Conservation (phyloP, 1,140 invertebrate species). For the Neodiprion pinetum region DNA sequence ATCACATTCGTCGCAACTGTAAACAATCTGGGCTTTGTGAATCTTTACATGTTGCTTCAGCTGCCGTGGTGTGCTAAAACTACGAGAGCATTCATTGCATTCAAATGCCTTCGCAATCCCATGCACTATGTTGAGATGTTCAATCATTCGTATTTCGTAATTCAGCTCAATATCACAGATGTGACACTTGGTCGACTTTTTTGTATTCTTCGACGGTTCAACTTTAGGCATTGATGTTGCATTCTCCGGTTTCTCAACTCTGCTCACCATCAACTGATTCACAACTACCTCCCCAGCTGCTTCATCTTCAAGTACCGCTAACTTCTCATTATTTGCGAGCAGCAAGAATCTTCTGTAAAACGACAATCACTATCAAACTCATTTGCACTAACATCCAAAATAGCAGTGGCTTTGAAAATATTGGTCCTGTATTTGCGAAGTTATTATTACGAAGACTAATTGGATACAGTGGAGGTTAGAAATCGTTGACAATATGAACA, state of each 20-base stretch:
- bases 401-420: no score
- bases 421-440: no score
- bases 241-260: neutral
- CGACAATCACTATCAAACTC: neutral
- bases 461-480: no score
- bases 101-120: neutral
- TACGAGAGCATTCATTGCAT: slow-evolving; percentile 21
- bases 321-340: neutral
- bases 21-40: slow-evolving; percentile 69
- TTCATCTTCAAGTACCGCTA: neutral
- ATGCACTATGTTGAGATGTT: neutral
- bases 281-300: neutral
- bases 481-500: no score
- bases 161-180: slow-evolving; percentile 1
- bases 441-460: no score
- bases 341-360: neutral
- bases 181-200: neutral
- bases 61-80: slow-evolving; percentile 18
- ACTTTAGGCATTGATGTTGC: neutral
- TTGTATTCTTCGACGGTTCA: neutral
- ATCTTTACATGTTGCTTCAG: slow-evolving; percentile 18
- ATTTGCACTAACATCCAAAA: neutral
- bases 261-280: no score
- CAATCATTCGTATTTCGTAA: neutral
- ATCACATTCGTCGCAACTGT: slow-evolving; percentile 70